Base-by-base conservation (phyloP, 2,797 vertebrate species). In the Diplodus puntazzo region DNA sequence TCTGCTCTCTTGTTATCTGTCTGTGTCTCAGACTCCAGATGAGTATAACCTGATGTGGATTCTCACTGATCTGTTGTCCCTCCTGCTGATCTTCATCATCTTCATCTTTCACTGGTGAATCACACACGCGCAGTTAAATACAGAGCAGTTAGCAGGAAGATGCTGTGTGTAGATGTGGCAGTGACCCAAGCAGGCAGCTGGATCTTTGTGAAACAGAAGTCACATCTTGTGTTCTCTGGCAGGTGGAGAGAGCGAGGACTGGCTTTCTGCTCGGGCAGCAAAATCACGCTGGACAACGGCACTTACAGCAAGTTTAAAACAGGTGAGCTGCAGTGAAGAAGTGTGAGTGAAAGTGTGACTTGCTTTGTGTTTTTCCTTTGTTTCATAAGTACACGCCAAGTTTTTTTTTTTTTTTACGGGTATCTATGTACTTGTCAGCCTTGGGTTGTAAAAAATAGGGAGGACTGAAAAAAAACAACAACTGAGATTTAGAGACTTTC, bases 61-160 rank as follows among this genome's bases (percentile, higher is more conserved):
- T 78, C 81, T 97, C 67, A 93, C 95, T 25, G 97, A 98, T 52
- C 2, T 92, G 27, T 0, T 90, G 39, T 97, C 97, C 17, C 80
- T 92, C 1, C 0, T 94, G 27, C 76, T 97, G 80, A 94, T 98
- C 82, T 1, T 84, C 17, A 17, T 91, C 69, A 79, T 97, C 86
- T 96, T 98, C 87, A 72, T 75, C 75, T 96, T 97, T 84, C 96
- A 97, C 86, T 96, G 97, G 98, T 98, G 94, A 97, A 83, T 91
- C 52, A 5, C 13, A n/a, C 46, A 8, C 13, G 17, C 53, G n/a
- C 64, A 18, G 17, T 50, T 21, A 39, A 30, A 64, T 20, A 71
- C 42, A 49, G n/a, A 50, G 48, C 30, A 5, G 21, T 39, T 18
- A 50, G 9, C 30, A n/a, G 21, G 5, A 18, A 4, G 23, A 25